Evolutionary conservation across 2,888 invertebrate genomes (phyloP).

Genomic region (Meiosimyza platycephala): DNA sequence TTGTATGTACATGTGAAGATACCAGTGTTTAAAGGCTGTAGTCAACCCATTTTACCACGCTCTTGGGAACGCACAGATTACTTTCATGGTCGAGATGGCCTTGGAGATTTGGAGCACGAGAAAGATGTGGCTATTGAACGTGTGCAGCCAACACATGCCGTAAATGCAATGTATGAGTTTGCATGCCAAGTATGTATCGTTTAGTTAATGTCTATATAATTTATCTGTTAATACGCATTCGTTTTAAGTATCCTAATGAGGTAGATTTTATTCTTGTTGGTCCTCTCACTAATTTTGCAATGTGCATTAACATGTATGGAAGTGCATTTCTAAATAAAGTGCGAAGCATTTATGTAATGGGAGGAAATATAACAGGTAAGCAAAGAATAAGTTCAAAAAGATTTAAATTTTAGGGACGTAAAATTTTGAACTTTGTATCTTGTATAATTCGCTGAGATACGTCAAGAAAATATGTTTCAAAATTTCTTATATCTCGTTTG

Average conservation of each 20-base stretch:
- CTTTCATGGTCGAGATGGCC: constrained; percentile 75
- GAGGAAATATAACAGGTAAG: constrained; percentile 80
- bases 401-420: too few relatives aligned
- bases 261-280: constrained; percentile 76
- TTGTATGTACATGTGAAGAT: constrained; percentile 44
- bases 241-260: constrained; percentile 67
- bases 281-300: constrained; percentile 82
- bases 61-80: constrained; percentile 40
- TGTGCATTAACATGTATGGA: constrained; percentile 75
- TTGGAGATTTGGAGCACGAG: constrained; percentile 73
- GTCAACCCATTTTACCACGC: constrained; percentile 56
- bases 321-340: constrained; percentile 71
- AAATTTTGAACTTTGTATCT: too few relatives aligned
- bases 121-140: constrained; percentile 63
- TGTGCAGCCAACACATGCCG: constrained; percentile 71
- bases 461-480: too few relatives aligned
- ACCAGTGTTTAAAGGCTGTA: constrained; percentile 54
- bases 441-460: too few relatives aligned
- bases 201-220: neutral
- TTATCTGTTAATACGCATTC: neutral
- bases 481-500: too few relatives aligned
- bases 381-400: neutral
- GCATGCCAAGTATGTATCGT: constrained; percentile 69
- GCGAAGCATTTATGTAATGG: constrained; percentile 79
- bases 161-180: constrained; percentile 71